These are phyloP conservation scores for Cottus gobio DNA, from an alignment of 2,113 vertebrate species.

Conservation along the genomic window DNA sequence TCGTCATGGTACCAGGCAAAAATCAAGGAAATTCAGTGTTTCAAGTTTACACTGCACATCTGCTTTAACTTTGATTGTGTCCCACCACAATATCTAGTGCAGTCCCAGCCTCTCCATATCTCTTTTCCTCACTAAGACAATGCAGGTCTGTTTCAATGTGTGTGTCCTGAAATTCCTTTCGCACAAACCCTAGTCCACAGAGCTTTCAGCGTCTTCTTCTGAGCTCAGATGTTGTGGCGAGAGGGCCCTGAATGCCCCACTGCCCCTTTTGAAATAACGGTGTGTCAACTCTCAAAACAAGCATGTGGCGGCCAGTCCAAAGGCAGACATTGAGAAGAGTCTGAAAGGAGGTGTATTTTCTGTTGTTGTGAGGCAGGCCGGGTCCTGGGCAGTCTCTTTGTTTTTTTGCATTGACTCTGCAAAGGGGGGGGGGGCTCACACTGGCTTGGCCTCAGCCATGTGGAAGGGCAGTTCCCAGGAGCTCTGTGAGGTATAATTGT, in stretches of 20 bases:
- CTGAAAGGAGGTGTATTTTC: constrained; percentile 37
- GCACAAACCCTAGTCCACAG: background rate
- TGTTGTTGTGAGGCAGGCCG: constrained; percentile 16
- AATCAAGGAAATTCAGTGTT: background rate
- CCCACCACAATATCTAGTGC: background rate
- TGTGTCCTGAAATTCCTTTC: background rate
- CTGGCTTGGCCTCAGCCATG: constrained; percentile 59
- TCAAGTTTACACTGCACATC: background rate
- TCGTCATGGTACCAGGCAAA: background rate
- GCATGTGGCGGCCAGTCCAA: constrained; percentile 1
- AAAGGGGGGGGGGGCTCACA: constrained; percentile 45
- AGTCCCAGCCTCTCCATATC: background rate
- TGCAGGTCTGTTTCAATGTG: background rate
- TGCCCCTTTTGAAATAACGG: background rate
- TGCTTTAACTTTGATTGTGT: background rate
- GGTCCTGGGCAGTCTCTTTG: constrained; percentile 44
- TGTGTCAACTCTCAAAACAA: constrained; percentile 11
- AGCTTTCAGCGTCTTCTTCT: background rate
- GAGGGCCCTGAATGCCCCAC: background rate
- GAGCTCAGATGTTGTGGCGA: background rate
- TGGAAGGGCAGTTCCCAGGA: constrained; percentile 75
- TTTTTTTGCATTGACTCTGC: constrained; percentile 77
- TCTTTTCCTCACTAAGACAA: background rate
- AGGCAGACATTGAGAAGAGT: constrained; percentile 28
- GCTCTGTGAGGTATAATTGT: constrained; percentile 59